Conservation (phyloP, 2,888 invertebrate species). For the Scelioninae gen. 1 region DNA sequence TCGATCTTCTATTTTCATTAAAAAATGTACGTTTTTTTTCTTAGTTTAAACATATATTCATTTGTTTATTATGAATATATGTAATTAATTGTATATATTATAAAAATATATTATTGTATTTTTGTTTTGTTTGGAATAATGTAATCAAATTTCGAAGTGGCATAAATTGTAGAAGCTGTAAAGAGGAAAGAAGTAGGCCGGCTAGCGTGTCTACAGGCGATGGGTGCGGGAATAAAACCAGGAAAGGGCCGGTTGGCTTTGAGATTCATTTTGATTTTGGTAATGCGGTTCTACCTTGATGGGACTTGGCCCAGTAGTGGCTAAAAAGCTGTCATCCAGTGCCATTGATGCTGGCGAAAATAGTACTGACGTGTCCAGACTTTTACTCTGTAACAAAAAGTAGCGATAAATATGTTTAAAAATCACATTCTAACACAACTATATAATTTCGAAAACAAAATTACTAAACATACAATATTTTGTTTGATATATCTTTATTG, state of each 20-base stretch:
- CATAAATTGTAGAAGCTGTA: slow-evolving; percentile 29
- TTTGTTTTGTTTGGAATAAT: too few species aligned
- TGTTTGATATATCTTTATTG: too few species aligned
- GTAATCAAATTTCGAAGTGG: slow-evolving; percentile 43
- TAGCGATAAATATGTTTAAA: neutral
- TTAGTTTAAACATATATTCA: too few species aligned
- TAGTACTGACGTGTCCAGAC: slow-evolving; percentile 90
- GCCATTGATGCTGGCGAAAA: slow-evolving; percentile 94
- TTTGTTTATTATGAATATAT: too few species aligned
- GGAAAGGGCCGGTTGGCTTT: slow-evolving; percentile 82
- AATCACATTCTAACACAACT: neutral
- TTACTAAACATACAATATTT: too few species aligned
- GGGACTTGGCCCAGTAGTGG: slow-evolving; percentile 87
- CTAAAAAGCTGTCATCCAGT: slow-evolving; percentile 91
- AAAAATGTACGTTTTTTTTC: too few species aligned
- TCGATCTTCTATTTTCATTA: too few species aligned
- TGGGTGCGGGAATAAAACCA: slow-evolving; percentile 83
- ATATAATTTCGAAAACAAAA: too few species aligned
- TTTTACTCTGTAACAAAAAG: slow-evolving; percentile 91
- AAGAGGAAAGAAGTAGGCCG: slow-evolving; percentile 78
- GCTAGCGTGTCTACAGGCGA: slow-evolving; percentile 85
- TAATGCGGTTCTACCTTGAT: slow-evolving; percentile 85
- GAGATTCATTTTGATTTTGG: slow-evolving; percentile 80
- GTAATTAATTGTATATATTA: too few species aligned
- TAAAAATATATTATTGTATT: too few species aligned